Conservation (phyloP, 1,140 invertebrate species). For the Vollenhovia emeryi region DNA sequence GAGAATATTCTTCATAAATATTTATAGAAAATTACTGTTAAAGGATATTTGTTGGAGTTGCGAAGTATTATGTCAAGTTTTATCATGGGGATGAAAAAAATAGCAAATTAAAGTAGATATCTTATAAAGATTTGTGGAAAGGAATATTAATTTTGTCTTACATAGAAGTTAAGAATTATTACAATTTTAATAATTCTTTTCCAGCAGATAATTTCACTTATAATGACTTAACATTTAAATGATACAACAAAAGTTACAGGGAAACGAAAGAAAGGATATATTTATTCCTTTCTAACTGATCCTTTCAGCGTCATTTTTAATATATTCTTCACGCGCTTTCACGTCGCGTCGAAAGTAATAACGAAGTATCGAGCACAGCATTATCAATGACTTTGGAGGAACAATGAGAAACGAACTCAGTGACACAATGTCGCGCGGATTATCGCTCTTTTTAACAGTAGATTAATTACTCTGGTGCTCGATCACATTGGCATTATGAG, state of each 20-base stretch:
- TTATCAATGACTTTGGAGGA: neutral
- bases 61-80: neutral
- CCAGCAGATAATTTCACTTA: neutral
- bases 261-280: neutral
- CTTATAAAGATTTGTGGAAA: neutral
- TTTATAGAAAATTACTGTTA: neutral
- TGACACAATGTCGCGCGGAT: neutral
- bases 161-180: neutral
- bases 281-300: neutral
- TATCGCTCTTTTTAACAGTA: neutral
- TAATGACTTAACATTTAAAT: neutral
- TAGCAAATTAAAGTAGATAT: neutral
- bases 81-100: neutral
- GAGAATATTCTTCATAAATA: constrained; percentile 1
- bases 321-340: neutral
- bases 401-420: constrained; percentile 10
- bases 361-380: neutral
- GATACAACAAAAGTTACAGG: neutral
- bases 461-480: constrained; percentile 7
- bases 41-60: neutral
- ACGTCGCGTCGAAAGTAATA: constrained; percentile 3
- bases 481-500: neutral
- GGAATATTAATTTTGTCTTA: neutral
- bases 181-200: neutral
- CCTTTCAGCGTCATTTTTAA: neutral